Evolutionary conservation across 2,113 vertebrate species (phyloP).

Genomic region (Phaethornis superciliosus): DNA sequence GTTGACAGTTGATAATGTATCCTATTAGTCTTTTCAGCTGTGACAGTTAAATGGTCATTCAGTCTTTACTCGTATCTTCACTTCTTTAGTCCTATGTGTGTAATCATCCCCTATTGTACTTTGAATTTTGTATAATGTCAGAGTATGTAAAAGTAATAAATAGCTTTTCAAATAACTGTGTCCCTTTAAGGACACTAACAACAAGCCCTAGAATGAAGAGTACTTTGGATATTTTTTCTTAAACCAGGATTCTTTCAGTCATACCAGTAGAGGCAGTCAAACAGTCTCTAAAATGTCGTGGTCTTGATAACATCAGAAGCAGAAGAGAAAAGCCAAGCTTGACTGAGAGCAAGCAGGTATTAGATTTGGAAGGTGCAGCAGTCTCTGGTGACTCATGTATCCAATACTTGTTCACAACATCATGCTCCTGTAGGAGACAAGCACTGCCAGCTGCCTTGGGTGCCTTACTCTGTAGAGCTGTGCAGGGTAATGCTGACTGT

Average conservation of each 20-base stretch:
- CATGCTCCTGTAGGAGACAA: not conserved
- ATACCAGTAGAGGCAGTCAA: not conserved
- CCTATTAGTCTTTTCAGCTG: not conserved
- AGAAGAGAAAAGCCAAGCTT: not conserved
- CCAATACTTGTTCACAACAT: not conserved
- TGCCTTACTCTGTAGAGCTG: accelerated
- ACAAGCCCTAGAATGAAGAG: not conserved
- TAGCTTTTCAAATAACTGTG: not conserved
- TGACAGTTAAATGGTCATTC: not conserved
- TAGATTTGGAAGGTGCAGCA: not conserved
- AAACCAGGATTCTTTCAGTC: not conserved
- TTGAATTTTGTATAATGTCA: not conserved
- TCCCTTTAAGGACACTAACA: not conserved
- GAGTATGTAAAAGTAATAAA: not conserved
- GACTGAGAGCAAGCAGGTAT: not conserved
- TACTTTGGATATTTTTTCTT: not conserved
- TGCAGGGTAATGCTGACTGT: not conserved
- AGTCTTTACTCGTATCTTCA: not conserved
- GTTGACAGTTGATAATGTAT: not conserved
- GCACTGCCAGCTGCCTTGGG: not conserved
- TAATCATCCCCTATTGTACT: not conserved
- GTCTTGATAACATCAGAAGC: not conserved
- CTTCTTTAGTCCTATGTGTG: not conserved
- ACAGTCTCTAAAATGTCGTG: not conserved
- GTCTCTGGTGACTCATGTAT: not conserved